Conservation (phyloP, 1,140 invertebrate genomes). For the Anoplolepis gracilipes region DNA sequence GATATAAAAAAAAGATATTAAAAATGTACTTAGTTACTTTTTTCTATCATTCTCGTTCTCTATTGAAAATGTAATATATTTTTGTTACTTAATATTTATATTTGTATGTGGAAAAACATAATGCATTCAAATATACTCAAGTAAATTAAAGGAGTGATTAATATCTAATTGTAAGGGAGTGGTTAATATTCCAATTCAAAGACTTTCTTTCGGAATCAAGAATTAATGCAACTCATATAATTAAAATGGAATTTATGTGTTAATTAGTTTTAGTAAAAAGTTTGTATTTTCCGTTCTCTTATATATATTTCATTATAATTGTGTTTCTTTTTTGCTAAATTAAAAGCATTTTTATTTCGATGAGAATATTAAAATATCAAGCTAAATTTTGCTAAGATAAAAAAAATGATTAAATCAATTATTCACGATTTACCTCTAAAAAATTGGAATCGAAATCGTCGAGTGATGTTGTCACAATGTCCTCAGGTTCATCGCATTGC, state of each 20-base stretch:
- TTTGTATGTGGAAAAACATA: not conserved
- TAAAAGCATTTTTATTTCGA: not conserved
- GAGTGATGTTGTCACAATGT: conserved; percentile 50
- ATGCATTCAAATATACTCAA: not conserved
- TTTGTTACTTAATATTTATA: not conserved
- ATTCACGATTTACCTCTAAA: conserved; percentile 30
- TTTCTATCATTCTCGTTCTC: not conserved
- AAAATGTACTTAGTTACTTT: not conserved
- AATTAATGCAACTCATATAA: not conserved
- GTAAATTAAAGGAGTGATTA: conserved; percentile 14
- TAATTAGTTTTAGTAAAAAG: not conserved
- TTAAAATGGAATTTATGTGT: not conserved
- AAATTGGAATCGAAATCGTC: conserved; percentile 20
- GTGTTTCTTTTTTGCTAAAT: not conserved
- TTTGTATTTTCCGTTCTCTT: not conserved
- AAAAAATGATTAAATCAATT: not conserved
- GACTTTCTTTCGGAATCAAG: not conserved
- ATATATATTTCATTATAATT: not conserved
- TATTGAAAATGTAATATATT: not conserved
- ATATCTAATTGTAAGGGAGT: not conserved
- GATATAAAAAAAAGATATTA: no score
- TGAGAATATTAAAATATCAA: not conserved
- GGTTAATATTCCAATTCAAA: not conserved
- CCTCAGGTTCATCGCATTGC: conserved; percentile 44
- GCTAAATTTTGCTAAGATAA: not conserved